phyloP scores from a whole-genome alignment of 2,888 invertebrate genomes.

The Augochlorella aurata region DNA sequence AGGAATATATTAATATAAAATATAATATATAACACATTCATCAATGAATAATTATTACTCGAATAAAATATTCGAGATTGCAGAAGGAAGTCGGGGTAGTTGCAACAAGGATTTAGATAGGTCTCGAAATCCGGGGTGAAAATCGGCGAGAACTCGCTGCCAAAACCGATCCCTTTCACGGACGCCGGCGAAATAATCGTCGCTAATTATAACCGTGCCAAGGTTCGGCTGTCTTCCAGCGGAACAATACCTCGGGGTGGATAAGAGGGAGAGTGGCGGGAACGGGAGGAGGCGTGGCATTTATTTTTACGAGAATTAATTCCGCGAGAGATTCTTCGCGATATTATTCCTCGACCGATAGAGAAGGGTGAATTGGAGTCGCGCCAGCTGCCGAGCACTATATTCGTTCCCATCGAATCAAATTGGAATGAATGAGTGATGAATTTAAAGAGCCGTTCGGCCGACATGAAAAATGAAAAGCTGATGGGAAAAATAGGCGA shows the following conservation, averaged over 20 bases:
- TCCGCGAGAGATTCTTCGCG: constrained; percentile 52
- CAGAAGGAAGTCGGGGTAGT: no score
- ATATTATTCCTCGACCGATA: constrained; percentile 63
- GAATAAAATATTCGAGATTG: no score
- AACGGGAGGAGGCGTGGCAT: constrained; percentile 18
- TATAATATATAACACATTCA: no score
- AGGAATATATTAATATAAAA: no score
- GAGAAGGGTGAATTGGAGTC: constrained; percentile 65
- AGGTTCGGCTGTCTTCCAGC: constrained; percentile 6
- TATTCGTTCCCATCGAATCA: constrained; percentile 61
- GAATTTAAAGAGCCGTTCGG: constrained; percentile 60
- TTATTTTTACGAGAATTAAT: constrained; percentile 59
- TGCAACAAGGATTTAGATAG: no score
- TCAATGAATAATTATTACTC: no score
- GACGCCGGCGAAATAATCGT: neutral
- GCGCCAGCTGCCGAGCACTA: constrained; percentile 61
- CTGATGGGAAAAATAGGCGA: constrained; percentile 10
- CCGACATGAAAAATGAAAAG: constrained; percentile 47
- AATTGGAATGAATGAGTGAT: constrained; percentile 62
- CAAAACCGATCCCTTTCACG: neutral
- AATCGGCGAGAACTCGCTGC: neutral
- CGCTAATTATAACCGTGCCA: constrained; percentile 20
- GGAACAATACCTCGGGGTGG: neutral
- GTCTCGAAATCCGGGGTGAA: neutral
- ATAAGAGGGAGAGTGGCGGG: neutral